These are phyloP conservation scores for Silvanus unidentatus DNA, from an alignment of 2,888 invertebrate genomes.

Conservation along the genomic window DNA sequence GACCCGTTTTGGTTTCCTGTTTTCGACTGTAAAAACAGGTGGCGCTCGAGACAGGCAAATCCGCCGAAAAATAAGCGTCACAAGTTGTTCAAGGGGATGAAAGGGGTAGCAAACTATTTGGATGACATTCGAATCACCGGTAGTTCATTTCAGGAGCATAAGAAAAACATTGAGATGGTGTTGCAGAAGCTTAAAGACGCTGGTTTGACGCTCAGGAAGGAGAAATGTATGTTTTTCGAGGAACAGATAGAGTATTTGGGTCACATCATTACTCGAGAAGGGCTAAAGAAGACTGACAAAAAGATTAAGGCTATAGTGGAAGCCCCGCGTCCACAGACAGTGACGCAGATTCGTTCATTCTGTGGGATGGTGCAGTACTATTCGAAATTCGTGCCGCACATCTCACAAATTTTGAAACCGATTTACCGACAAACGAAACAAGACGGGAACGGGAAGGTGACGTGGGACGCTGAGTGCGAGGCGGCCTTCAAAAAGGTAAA, in stretches of 20 bases:
- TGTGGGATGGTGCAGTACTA: slow-evolving; percentile 16
- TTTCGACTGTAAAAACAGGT: no score
- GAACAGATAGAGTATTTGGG: slow-evolving; percentile 32
- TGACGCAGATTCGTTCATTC: slow-evolving; percentile 14
- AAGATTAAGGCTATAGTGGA: slow-evolving; percentile 21
- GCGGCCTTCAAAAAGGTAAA: slow-evolving; percentile 12
- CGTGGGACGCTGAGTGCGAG: slow-evolving; percentile 14
- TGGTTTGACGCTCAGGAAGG: slow-evolving; percentile 25
- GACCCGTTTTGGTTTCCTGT: no score
- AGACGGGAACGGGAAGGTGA: slow-evolving; percentile 9
- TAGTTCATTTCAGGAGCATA: slow-evolving; percentile 20
- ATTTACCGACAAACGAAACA: slow-evolving; percentile 9
- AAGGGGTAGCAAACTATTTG: slow-evolving; percentile 27
- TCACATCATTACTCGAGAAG: slow-evolving; percentile 15
- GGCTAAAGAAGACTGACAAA: slow-evolving; percentile 12
- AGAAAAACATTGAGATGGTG: slow-evolving; percentile 23
- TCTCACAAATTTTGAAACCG: no score
- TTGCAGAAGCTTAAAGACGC: slow-evolving; percentile 22
- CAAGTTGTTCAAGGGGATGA: slow-evolving; percentile 28
- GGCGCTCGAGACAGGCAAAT: no score
- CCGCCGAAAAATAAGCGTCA: no score
- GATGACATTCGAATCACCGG: slow-evolving; percentile 34
- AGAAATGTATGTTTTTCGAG: slow-evolving; percentile 36
- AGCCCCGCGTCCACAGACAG: no score
- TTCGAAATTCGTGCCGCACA: slow-evolving; percentile 14